These are phyloP conservation scores for Xiphophorus birchmanni DNA, from an alignment of 2,797 vertebrate genomes.

Conservation along the genomic window DNA sequence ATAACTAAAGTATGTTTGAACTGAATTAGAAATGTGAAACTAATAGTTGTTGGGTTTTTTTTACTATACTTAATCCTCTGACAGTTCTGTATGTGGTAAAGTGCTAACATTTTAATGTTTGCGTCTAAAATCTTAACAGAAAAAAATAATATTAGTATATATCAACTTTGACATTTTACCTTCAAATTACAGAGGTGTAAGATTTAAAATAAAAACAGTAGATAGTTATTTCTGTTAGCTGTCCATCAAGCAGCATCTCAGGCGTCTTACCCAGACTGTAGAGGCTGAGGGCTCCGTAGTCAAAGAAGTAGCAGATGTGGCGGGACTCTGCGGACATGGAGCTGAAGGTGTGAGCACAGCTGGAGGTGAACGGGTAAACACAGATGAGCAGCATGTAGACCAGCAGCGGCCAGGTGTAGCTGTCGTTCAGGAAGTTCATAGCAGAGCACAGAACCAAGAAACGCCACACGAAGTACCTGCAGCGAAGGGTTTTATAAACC, in stretches of 20 bases:
- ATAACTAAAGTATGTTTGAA: neutral
- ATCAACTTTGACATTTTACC: neutral
- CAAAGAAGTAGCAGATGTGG: constrained; percentile 89
- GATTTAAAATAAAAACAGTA: neutral
- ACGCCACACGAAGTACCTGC: constrained; percentile 87
- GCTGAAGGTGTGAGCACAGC: constrained; percentile 88
- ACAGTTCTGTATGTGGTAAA: neutral
- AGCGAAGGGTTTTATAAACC: neutral
- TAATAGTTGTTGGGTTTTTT: neutral
- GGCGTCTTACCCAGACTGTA: constrained; percentile 81
- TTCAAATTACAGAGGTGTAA: neutral
- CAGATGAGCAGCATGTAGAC: constrained; percentile 88
- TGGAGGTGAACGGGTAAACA: constrained; percentile 87
- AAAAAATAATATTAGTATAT: neutral
- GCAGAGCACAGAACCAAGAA: constrained; percentile 77
- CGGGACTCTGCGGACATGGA: constrained; percentile 84
- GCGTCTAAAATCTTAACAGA: neutral
- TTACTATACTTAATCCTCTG: neutral
- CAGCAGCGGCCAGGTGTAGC: constrained; percentile 86
- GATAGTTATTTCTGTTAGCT: neutral
- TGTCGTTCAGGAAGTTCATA: constrained; percentile 80
- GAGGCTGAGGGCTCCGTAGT: constrained; percentile 86
- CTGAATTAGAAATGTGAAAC: neutral
- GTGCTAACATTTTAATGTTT: neutral
- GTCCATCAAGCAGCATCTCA: neutral